These are phyloP conservation scores for Leptoteleia sp. DNA, from an alignment of 1,140 invertebrate species.

Conservation along the genomic window DNA sequence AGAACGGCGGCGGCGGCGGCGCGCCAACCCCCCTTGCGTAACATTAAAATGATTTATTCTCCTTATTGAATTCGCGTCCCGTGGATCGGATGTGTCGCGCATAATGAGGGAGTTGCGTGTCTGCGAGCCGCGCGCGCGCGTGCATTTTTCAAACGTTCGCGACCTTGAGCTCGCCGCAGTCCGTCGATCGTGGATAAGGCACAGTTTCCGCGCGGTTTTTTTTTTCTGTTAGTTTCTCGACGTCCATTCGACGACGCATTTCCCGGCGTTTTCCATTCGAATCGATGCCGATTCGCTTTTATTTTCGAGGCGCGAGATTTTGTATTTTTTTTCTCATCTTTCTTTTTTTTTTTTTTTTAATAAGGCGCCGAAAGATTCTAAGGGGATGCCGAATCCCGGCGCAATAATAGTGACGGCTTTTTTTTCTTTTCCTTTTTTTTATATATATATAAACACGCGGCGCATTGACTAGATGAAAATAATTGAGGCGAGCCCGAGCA, in stretches of 20 bases:
- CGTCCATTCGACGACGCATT: not conserved
- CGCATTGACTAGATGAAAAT: slow-evolving; percentile 49
- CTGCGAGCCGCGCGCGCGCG: slow-evolving; percentile 32
- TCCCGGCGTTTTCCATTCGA: not conserved
- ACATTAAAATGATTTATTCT: slow-evolving; percentile 70
- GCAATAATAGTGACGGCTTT: slow-evolving; percentile 5
- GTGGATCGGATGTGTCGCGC: slow-evolving; percentile 47
- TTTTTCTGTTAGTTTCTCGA: too few relatives aligned
- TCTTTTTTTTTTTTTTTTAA: too few relatives aligned
- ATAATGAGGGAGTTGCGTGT: slow-evolving; percentile 30
- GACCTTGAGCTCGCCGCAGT: not conserved
- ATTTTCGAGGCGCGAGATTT: slow-evolving; percentile 2
- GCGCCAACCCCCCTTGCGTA: slow-evolving; percentile 50
- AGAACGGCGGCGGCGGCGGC: slow-evolving; percentile 21
- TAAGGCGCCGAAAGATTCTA: not conserved
- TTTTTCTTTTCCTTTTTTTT: too few relatives aligned
- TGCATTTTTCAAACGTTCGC: slow-evolving; percentile 25
- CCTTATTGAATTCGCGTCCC: slow-evolving; percentile 68
- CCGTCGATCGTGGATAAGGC: slow-evolving; percentile 16
- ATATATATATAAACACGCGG: slow-evolving; percentile 4
- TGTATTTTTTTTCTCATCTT: too few relatives aligned
- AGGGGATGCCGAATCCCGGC: slow-evolving; percentile 1
- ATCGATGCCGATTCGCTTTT: slow-evolving; percentile 7
- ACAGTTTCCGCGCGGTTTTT: slow-evolving; percentile 1
- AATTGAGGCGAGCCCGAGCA: slow-evolving; percentile 67